Evolutionary conservation across 1,140 invertebrate genomes (phyloP), one percentile per base, ranked within the genome.

Genomic region (Scaptomyza hsui): DNA sequence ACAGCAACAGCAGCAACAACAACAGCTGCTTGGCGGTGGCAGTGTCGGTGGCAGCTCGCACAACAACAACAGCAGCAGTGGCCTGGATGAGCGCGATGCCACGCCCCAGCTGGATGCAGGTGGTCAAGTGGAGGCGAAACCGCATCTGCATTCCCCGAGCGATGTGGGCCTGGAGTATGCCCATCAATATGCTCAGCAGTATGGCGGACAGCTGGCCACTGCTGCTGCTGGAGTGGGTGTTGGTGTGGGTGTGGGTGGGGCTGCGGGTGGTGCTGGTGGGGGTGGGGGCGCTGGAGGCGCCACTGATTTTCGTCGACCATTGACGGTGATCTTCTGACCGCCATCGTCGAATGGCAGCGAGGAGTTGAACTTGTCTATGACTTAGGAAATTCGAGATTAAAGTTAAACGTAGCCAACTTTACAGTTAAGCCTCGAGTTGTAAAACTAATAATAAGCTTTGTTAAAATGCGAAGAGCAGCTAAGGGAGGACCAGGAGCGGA

Each of bases 281-380:
- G 82, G 69, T 64, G 51, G 91, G 65, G 73, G 78, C 47, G 52
- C 89, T 74, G 69, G 83, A 35, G 91, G 92, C 24, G 92, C 94
- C 71, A 92, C 94, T 15, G 96, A 97, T 81, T 97, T 96, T 91
- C 92, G 96, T 57, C 93, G 96, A 82, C 96, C 96, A 1, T 91
- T 97, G 9, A 95, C 96, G 35, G 96, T 97, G 64, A 96, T 97
- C 93, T 97, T 97, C 93, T 97, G 96, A 97, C 95, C 95, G 93
- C 81, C 89, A 76, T 90, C 89, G 59, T 79, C 77, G 69, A 90
- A 90, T 53, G 83, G 85, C 57, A 89, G 85, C 67, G 81, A 89
- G 65, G 89, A 90, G 77, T 69, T 90, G 19, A 90, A 90, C 78
- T 75, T 90, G 74, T 89, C 89, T 52, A 90, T 90, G 78, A 89